A percentile compares a stretch with the other conserved stretches of the same genome.
phyloP scores from a whole-genome alignment of 1,140 invertebrate genomes.

The Drosophila sechellia region DNA sequence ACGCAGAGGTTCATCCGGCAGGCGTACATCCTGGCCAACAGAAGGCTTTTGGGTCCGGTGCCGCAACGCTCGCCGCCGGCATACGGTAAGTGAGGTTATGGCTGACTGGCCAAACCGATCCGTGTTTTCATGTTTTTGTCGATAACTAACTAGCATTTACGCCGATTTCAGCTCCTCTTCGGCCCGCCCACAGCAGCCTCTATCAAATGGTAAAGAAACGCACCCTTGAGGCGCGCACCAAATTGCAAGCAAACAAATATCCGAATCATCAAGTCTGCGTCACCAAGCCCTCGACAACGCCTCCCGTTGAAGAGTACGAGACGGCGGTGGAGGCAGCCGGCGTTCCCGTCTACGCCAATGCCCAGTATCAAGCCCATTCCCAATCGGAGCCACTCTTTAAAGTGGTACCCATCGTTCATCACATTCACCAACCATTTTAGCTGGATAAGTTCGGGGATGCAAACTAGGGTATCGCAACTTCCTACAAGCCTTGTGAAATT shows the following conservation, averaged over 20 bases:
- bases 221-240: conserved; percentile 70
- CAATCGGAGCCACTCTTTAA: conserved; percentile 32
- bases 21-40: conserved; percentile 69
- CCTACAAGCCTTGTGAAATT: not conserved
- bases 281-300: conserved; percentile 11
- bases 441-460: not conserved
- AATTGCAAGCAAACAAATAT: conserved; percentile 75
- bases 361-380: conserved; percentile 5
- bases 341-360: not conserved
- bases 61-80: conserved; percentile 21
- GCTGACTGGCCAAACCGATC: not conserved
- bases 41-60: conserved; percentile 29
- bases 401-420: conserved; percentile 39
- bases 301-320: conserved; percentile 39
- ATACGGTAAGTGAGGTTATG: conserved; percentile 60
- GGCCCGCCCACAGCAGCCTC: conserved; percentile 64
- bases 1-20: conserved; percentile 67
- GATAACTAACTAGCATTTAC: not conserved
- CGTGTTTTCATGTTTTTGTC: conserved; percentile 13
- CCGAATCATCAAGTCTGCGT: conserved; percentile 71
- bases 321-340: conserved; percentile 9
- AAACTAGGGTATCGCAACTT: not conserved
- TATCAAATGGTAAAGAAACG: conserved; percentile 84
- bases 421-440: not conserved
- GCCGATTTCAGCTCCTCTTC: conserved; percentile 37